Percentiles rank a stretch among this genome's conserved stretches.
Conservation (phyloP, 2,113 vertebrate species). For the Neodon shergylaensis region DNA sequence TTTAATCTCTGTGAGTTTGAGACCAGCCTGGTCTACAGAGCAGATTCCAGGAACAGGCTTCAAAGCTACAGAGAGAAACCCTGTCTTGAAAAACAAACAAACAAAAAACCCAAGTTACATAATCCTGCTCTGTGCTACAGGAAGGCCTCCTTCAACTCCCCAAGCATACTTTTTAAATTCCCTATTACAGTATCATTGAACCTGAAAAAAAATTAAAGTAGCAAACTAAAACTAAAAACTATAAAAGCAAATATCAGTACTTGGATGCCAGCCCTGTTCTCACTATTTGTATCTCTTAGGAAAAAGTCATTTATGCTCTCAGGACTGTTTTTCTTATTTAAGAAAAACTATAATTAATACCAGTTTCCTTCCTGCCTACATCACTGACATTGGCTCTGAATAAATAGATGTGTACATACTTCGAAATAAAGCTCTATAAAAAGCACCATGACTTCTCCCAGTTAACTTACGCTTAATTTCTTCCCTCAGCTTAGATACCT, state of each 20-base stretch:
- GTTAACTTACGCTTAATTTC: constrained; percentile 31
- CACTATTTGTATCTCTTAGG: constrained; percentile 18
- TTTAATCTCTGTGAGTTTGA: too few relatives aligned
- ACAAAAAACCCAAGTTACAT: not conserved
- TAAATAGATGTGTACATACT: constrained; percentile 27
- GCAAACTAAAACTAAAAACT: constrained; percentile 5
- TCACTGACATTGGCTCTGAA: not conserved
- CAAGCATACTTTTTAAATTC: constrained; percentile 8
- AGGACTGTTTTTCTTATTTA: not conserved
- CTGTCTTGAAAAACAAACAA: too few relatives aligned
- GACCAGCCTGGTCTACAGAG: too few relatives aligned
- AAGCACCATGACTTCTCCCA: not conserved
- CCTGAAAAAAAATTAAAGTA: constrained; percentile 12
- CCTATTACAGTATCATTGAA: constrained; percentile 25
- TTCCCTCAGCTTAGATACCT: constrained; percentile 31
- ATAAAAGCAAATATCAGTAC: not conserved
- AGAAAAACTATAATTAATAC: constrained; percentile 21
- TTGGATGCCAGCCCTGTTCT: not conserved
- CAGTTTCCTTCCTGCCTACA: constrained; percentile 44
- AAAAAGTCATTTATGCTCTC: constrained; percentile 48
- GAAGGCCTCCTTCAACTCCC: not conserved
- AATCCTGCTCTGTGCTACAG: not conserved
- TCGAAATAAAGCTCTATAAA: constrained; percentile 9
- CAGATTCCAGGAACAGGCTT: too few relatives aligned
- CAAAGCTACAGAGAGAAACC: too few relatives aligned